Conservation (phyloP, 2,113 vertebrate genomes). For the Daphoenositta chrysoptera region DNA sequence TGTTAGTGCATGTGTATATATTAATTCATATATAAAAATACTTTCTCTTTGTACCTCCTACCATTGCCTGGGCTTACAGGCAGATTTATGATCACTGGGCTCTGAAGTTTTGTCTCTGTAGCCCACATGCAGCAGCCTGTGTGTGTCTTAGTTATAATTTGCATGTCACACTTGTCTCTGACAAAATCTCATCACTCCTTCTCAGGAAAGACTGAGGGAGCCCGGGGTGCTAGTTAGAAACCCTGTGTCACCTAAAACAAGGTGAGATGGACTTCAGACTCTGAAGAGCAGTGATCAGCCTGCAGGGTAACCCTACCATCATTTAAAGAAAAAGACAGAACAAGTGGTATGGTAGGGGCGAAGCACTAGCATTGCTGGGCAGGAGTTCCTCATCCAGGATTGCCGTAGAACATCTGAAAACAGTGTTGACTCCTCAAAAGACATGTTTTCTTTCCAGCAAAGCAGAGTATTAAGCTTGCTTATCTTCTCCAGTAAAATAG, state of each 20-base stretch:
- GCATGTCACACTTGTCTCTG: background rate
- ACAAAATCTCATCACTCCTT: background rate
- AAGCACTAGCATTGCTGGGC: background rate
- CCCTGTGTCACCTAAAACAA: background rate
- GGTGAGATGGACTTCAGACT: background rate
- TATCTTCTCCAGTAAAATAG: background rate
- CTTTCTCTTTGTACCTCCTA: background rate
- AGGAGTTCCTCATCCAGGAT: background rate
- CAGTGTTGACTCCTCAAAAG: background rate
- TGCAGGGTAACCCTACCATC: background rate
- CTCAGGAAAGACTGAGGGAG: background rate
- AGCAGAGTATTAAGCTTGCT: background rate
- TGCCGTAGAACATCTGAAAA: background rate
- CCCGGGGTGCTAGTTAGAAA: background rate
- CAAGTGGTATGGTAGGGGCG: background rate
- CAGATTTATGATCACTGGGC: background rate
- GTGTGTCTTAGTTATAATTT: background rate
- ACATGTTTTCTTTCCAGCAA: background rate
- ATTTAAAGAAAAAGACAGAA: background rate
- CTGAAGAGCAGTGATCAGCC: background rate
- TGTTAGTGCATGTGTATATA: background rate
- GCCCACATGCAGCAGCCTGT: background rate
- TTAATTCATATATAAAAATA: background rate
- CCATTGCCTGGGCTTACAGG: background rate
- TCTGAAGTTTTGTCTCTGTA: background rate